phyloP scores from a whole-genome alignment of 2,888 invertebrate genomes.

The Elmis aenea region DNA sequence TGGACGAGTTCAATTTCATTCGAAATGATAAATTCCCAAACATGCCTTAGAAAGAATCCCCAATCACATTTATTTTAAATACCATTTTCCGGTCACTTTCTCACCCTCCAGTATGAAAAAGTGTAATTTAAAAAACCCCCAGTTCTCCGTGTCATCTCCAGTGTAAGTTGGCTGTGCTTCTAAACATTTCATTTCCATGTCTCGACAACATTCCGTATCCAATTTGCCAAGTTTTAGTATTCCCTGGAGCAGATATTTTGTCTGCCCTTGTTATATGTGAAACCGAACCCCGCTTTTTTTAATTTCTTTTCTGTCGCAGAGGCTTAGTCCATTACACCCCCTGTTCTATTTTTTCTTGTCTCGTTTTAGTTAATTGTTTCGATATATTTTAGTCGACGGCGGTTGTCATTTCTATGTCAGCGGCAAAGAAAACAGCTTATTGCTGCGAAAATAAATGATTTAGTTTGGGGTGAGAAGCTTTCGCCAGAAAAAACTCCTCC shows the following conservation, averaged over 20 bases:
- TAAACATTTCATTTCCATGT: constrained; percentile 20
- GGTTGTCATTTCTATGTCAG: constrained; percentile 27
- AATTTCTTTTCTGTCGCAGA: constrained; percentile 38
- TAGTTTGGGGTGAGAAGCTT: no score
- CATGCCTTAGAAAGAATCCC: constrained; percentile 36
- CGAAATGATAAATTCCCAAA: constrained; percentile 32
- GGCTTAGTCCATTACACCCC: constrained; percentile 35
- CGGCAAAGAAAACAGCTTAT: constrained; percentile 13
- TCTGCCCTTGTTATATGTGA: constrained; percentile 23
- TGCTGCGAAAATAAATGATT: constrained; percentile 17
- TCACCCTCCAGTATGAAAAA: constrained; percentile 32
- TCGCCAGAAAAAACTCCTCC: no score
- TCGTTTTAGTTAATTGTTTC: constrained; percentile 42
- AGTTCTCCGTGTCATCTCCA: constrained; percentile 31
- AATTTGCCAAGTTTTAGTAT: constrained; percentile 17
- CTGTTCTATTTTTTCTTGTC: constrained; percentile 40
- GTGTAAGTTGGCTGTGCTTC: constrained; percentile 21
- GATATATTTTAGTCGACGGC: constrained; percentile 36
- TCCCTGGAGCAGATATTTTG: constrained; percentile 16
- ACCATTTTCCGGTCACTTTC: constrained; percentile 39
- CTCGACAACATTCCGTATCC: constrained; percentile 10
- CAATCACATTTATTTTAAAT: constrained; percentile 44
- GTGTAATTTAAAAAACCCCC: constrained; percentile 43
- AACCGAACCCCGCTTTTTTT: constrained; percentile 32
- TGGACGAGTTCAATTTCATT: constrained; percentile 18